phyloP scores from a whole-genome alignment of 2,113 vertebrate genomes.

The Plestiodon gilberti region DNA sequence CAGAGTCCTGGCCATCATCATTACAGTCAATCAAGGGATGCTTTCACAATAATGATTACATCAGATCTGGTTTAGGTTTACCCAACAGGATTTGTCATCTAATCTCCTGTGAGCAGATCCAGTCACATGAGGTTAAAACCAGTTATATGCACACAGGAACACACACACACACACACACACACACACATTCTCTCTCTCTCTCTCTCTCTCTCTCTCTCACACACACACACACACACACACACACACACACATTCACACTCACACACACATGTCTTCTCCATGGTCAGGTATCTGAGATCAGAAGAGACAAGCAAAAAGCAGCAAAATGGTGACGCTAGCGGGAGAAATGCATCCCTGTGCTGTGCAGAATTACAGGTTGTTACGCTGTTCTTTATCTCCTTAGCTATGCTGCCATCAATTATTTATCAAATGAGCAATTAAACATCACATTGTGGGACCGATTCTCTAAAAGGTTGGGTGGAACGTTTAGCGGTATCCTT shows the following conservation, averaged over 20 bases:
- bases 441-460: slow-evolving; percentile 4
- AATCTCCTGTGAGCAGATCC: slow-evolving; percentile 42
- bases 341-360: background rate
- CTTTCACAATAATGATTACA: slow-evolving; percentile 37
- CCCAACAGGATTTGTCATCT: slow-evolving; percentile 54
- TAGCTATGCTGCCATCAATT: background rate
- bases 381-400: background rate
- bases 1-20: slow-evolving; percentile 48
- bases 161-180: slow-evolving; percentile 30
- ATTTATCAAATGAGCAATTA: slow-evolving; percentile 21
- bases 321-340: background rate
- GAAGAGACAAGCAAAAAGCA: background rate
- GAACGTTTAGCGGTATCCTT: background rate
- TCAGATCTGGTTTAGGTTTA: slow-evolving; percentile 52
- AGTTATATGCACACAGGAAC: background rate
- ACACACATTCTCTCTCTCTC: no score
- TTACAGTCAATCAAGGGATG: slow-evolving; percentile 40
- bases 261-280: slow-evolving; percentile 17
- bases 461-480: slow-evolving; percentile 10
- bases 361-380: background rate
- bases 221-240: background rate
- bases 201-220: no score
- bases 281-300: background rate
- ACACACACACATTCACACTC: background rate
- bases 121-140: slow-evolving; percentile 44